Conservation (phyloP, 2,113 vertebrate genomes). For the Hippocampus comes region DNA sequence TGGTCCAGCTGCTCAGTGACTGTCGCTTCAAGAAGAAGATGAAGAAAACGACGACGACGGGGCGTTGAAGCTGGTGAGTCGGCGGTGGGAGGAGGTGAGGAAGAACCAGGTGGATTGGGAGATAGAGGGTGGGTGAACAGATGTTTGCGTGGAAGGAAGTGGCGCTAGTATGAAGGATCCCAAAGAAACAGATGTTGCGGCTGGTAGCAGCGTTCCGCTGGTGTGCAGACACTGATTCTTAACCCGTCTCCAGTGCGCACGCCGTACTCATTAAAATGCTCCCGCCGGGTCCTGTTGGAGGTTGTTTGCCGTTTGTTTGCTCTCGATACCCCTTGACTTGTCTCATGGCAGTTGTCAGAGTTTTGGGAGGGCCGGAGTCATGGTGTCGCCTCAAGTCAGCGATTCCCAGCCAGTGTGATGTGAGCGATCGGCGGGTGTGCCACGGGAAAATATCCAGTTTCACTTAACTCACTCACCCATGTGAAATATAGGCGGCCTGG, state of each 20-base stretch:
- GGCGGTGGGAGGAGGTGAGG: background rate
- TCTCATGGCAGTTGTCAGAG: background rate
- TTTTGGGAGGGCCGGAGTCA: background rate
- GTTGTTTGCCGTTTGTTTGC: too few species aligned
- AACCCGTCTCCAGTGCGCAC: conserved; percentile 64
- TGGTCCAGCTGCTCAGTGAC: conserved; percentile 31
- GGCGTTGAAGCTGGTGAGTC: background rate
- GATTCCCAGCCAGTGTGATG: too few species aligned
- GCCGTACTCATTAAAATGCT: background rate
- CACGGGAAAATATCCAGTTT: too few species aligned
- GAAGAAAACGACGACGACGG: background rate
- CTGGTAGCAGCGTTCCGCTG: conserved; percentile 52
- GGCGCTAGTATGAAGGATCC: conserved; percentile 17
- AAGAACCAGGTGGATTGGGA: conserved; percentile 33
- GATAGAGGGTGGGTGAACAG: conserved; percentile 1
- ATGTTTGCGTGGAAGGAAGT: conserved; percentile 9
- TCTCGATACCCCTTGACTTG: background rate
- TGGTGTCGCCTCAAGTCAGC: too few species aligned
- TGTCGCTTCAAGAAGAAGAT: conserved; percentile 11
- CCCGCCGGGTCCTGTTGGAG: too few species aligned
- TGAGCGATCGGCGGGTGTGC: too few species aligned
- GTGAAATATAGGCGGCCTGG: too few species aligned
- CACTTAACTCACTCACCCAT: too few species aligned
- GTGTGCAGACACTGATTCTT: conserved; percentile 58
- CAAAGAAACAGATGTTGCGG: conserved; percentile 69